phyloP scores from a whole-genome alignment of 2,888 invertebrate genomes.

The Ochlodes sylvanus region DNA sequence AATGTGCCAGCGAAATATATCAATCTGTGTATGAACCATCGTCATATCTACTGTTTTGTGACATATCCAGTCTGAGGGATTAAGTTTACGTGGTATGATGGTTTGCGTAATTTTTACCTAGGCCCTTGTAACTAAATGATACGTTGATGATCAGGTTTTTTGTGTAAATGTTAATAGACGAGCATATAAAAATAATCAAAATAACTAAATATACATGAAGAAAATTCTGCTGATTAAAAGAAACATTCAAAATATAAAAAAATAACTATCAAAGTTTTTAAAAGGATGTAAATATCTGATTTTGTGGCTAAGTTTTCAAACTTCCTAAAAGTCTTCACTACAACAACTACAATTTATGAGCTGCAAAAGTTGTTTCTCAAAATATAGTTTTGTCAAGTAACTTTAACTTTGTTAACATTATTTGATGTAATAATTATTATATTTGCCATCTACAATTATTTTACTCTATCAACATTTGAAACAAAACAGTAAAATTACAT shows the following conservation, averaged over 20 bases:
- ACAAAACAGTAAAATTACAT: no score
- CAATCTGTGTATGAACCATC: slow-evolving; percentile 28
- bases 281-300: not conserved
- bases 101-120: not conserved
- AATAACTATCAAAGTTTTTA: no score
- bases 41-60: slow-evolving; percentile 14
- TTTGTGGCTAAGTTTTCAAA: slow-evolving; percentile 8
- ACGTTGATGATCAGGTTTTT: no score
- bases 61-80: not conserved
- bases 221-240: no score
- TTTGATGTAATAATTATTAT: no score
- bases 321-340: slow-evolving; percentile 7
- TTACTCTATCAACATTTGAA: no score
- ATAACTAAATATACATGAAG: no score
- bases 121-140: no score
- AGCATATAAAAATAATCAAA: no score
- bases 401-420: not conserved
- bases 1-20: slow-evolving; percentile 33
- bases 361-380: slow-evolving; percentile 17
- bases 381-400: slow-evolving; percentile 8
- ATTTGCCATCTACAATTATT: no score
- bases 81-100: not conserved
- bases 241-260: slow-evolving; percentile 16
- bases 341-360: slow-evolving; percentile 4
- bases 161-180: no score